Base-by-base conservation (phyloP, 2,888 invertebrate species). In the Zhuqinia jingwanae region DNA sequence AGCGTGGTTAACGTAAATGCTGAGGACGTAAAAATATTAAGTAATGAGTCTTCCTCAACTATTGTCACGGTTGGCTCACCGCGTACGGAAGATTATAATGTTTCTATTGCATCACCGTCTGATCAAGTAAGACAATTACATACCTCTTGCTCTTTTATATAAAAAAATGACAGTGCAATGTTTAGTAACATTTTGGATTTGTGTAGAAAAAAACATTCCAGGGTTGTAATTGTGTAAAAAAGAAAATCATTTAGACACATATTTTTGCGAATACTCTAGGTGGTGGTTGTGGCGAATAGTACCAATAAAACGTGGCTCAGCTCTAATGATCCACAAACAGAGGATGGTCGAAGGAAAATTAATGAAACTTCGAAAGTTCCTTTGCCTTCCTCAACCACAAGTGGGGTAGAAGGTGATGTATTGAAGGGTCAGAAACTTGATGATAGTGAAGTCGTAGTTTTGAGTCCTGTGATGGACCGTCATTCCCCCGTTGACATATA, bases 401-500 rank as follows among this genome's bases (percentile, higher is more conserved):
- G 88, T 73, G 88, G 88, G n/a, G 36, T 87, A 22, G 90, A 90
- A 22, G 60, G 47, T 20, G 89, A 92, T 10, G 92, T 92, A 11
- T 58, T 75, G 20, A 93, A 94, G 85, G 94, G 94, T 5, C 95
- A 96, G 78, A 95, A 96, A 84, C 92, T 97, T 88, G 97, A 97
- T 92, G 96, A 97, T 92, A 97, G 97, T 91, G 97, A 97, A 92
- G 97, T 97, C 6, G 92, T 97, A 73, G 96, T 97, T 85, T 95
- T 96, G 50, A 96, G 95, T 90, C 95, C 96, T 11, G 53, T 75
- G 47, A 42, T 47, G 73, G 89, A 90, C 15, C 85, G 84, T 58
- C 65, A 79, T 53, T 85, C 87, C 20, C 87, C 75, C 60, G 85
- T 80, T n/a, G 89, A 89, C 68, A 83, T 87, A 25, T 91, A 90